A percentile compares a stretch with the other conserved stretches of the same genome.
Evolutionary conservation across 2,113 vertebrate species (phyloP).

Genomic region (Megaptera novaeangliae): DNA sequence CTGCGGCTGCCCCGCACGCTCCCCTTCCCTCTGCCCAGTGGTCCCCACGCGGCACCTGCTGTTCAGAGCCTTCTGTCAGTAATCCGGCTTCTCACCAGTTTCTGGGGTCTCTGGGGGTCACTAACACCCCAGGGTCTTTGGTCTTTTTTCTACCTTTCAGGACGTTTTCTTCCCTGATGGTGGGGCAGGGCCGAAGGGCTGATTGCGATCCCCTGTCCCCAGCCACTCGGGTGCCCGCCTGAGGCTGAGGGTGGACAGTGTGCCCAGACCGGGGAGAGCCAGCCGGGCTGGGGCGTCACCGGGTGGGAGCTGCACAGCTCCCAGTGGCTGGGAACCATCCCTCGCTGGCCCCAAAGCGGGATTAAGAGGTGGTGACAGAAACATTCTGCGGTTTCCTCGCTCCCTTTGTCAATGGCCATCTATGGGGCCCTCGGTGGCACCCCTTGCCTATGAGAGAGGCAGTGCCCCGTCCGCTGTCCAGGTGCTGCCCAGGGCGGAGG

Average conservation of each 20-base stretch:
- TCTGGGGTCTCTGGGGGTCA: background rate
- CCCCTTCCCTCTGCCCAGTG: background rate
- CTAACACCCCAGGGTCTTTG: background rate
- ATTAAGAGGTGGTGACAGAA: background rate
- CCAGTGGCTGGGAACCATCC: background rate
- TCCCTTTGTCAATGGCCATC: background rate
- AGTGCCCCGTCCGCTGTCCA: background rate
- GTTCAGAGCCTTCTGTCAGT: background rate
- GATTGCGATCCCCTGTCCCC: background rate
- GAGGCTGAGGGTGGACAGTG: background rate
- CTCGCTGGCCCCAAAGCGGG: background rate
- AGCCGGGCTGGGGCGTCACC: background rate
- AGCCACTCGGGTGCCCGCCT: background rate
- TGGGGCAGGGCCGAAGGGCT: background rate
- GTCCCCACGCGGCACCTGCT: background rate
- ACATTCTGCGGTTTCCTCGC: background rate
- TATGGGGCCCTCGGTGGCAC: background rate
- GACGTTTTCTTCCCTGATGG: background rate
- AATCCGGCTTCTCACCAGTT: background rate
- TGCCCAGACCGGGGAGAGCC: too few relatives aligned
- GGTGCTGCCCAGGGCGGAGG: background rate
- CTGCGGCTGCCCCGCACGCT: too few relatives aligned
- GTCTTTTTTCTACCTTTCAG: background rate
- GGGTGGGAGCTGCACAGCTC: background rate
- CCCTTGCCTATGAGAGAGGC: background rate